Conservation (phyloP, 2,113 vertebrate genomes). For the Misgurnus anguillicaudatus region DNA sequence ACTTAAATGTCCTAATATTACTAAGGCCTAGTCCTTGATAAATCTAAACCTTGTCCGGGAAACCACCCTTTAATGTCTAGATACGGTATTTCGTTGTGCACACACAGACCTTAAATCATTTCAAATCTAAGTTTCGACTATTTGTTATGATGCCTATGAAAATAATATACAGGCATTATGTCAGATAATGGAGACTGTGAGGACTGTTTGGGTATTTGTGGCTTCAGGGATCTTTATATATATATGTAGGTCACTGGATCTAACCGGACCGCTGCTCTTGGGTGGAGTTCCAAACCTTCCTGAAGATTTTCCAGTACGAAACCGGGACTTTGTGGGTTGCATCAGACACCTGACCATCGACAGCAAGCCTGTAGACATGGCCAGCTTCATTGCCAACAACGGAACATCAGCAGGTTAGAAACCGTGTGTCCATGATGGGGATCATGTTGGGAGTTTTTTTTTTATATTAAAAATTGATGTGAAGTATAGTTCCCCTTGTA, state of each 20-base stretch:
- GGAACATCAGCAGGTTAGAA: conserved; percentile 81
- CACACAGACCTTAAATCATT: too few relatives aligned
- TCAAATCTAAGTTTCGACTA: neutral
- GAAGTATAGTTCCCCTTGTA: too few relatives aligned
- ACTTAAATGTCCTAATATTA: too few relatives aligned
- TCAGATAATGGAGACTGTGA: neutral
- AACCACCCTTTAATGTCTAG: too few relatives aligned
- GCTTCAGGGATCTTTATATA: conserved; percentile 24
- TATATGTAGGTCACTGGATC: conserved; percentile 81
- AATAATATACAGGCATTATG: neutral
- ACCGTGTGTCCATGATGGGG: neutral
- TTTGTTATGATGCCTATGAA: neutral
- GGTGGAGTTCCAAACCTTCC: conserved; percentile 87
- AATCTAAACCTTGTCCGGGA: too few relatives aligned
- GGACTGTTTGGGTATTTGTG: neutral
- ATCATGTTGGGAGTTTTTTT: neutral
- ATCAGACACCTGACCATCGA: conserved; percentile 85
- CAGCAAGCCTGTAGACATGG: conserved; percentile 81
- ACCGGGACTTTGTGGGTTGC: conserved; percentile 84
- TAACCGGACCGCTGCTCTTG: conserved; percentile 86
- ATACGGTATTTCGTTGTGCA: too few relatives aligned
- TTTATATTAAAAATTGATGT: too few relatives aligned
- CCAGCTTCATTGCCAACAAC: conserved; percentile 84
- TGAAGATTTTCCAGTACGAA: conserved; percentile 84
- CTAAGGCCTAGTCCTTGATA: too few relatives aligned